phyloP scores from a whole-genome alignment of 1,140 invertebrate genomes.

The Acromyrmex charruanus region DNA sequence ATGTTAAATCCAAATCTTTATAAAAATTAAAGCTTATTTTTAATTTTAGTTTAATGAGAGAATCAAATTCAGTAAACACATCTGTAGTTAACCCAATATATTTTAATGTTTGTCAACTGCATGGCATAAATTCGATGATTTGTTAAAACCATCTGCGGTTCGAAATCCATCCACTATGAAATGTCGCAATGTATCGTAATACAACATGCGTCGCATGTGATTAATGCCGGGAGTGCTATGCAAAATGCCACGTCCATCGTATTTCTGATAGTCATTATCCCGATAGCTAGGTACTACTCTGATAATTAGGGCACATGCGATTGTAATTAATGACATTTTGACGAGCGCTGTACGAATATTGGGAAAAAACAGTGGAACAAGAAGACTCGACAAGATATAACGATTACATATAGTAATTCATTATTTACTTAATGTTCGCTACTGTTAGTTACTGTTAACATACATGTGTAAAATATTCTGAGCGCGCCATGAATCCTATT shows the following conservation, averaged over 20 bases:
- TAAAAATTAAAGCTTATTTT: background rate
- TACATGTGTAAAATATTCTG: background rate
- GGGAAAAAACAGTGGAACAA: background rate
- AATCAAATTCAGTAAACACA: background rate
- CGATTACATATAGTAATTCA: background rate
- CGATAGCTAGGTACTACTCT: background rate
- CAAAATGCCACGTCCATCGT: conserved; percentile 23
- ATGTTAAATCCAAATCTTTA: background rate
- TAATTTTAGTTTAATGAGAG: background rate
- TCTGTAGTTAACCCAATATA: background rate
- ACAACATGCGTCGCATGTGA: background rate
- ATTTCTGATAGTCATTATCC: conserved; percentile 31
- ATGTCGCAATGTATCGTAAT: conserved; percentile 22
- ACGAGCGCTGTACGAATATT: background rate
- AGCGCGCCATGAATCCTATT: background rate
- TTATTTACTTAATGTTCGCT: background rate
- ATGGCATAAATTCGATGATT: conserved; percentile 1
- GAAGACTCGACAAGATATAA: background rate
- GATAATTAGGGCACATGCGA: conserved; percentile 14
- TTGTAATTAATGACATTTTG: conserved; percentile 22
- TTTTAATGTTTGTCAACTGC: background rate
- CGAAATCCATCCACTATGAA: background rate
- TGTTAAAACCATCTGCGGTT: conserved; percentile 6
- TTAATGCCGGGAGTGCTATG: background rate
- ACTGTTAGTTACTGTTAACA: background rate